Base-by-base conservation (phyloP, 2,888 invertebrate species). In the Mesochorus sp. region DNA sequence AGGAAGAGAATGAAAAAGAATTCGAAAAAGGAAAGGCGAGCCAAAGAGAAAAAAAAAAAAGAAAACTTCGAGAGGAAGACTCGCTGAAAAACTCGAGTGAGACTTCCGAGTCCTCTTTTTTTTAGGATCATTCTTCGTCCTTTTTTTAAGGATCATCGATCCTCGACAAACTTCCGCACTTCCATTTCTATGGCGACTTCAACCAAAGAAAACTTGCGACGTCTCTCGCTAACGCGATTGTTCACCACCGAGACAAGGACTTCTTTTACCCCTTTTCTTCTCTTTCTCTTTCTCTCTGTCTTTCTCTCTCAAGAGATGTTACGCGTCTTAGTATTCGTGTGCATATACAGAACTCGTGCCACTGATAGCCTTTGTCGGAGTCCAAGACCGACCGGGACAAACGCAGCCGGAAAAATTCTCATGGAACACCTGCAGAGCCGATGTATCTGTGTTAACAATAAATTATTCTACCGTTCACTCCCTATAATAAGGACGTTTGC, bases 221-320 rank as follows among this genome's bases (percentile, higher is more conserved):
- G 39, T 17, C 49, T 28, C 21, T 72, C 53, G 75, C 79, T 81
- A 57, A 79, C 57, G 61, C 76, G 51, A 81, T 79, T 81, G 79
- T 81, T 79, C 61, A 53, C 19, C 26, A 34, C 31, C 31, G 37
- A 81, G 68, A 81, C 81, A 81, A 81, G 79, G 81, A 76, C 55
- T 39, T 67, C 67, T 68, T 71, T 71, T 28, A 47, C 62, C 57
- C 2, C 19, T 67, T n/a, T 8, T 53, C 31, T 37, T 39, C 26
- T 3, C 19, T 66, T 17, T 44, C n/a, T 17, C 28, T 34, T 28
- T 26, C 44, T 47, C 34, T 66, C 24, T 17, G 31, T 31, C 53
- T 28, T 28, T 53, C 14, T 53, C 26, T 47, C 8, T 39, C 26
- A n/a, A n/a, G n/a, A n/a, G n/a, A n/a, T n/a, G n/a, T n/a, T n/a